Base-by-base conservation (phyloP, 2,888 invertebrate species). In the Agrypnus murinus region DNA sequence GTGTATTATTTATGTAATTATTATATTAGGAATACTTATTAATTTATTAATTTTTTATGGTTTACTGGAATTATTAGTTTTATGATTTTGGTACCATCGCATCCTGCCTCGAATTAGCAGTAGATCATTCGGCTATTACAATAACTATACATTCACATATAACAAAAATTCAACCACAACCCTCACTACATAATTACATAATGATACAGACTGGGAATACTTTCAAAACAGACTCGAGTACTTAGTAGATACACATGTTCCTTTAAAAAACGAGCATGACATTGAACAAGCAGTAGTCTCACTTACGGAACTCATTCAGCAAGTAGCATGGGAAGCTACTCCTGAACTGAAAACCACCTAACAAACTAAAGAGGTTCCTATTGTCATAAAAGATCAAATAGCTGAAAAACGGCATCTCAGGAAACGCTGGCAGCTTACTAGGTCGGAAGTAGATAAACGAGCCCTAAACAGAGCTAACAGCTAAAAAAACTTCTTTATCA, bases 401-500 rank as follows among this genome's bases (percentile, higher is more conserved):
- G 19, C 50, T 50, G 25, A 50, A 50, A 50, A 50, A 50, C 50
- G 50, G 25, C 50, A 25, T 50, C 50, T 19, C 50, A 17, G 25
- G 25, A 50, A 19, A 50, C 25, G 19, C 10, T 50, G 50, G 19
- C 50, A 50, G 2, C 25, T 50, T 50, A 50, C 50, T 17, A 25
- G 50, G 25, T 50, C 2, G 10, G 50, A 50, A 9, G 4, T 6
- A 50, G 31, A 17, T n/a, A n/a, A n/a, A n/a, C n/a, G n/a, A n/a
- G n/a, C n/a, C n/a, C n/a, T n/a, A n/a, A n/a, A n/a, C n/a, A 40
- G n/a, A 40, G 40, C 40, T 40, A 57, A 34, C 57, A 57, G 12
- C 72, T 70, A 32, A 66, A 66, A 66, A 45, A 50, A 45, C 58
- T 66, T 12, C 50, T 62, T n/a, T 45, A 38, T 14, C 10, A 60